phyloP scores from a whole-genome alignment of 2,113 vertebrate species.

The Lepus timidus region DNA sequence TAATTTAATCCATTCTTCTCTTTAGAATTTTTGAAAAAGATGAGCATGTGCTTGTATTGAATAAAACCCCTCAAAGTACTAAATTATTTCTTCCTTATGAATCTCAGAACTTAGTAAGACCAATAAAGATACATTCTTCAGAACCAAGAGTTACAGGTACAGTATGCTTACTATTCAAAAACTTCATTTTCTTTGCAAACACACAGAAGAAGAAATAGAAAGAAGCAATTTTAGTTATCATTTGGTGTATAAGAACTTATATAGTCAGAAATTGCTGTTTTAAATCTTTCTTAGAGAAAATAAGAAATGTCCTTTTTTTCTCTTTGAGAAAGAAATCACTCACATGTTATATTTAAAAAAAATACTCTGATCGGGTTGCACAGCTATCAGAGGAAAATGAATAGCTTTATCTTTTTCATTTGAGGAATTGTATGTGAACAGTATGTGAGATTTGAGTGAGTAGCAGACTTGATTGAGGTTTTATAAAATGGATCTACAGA shows the following conservation, averaged over 20 bases:
- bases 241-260: not conserved
- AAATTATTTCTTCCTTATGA: slow-evolving; percentile 74
- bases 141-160: slow-evolving; percentile 83
- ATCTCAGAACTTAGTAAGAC: slow-evolving; percentile 79
- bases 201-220: slow-evolving; percentile 10
- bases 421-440: slow-evolving; percentile 43
- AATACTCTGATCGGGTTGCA: not conserved
- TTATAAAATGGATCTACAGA: not conserved
- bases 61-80: slow-evolving; percentile 76
- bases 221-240: slow-evolving; percentile 34
- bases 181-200: slow-evolving; percentile 50
- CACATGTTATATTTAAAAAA: not conserved
- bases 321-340: slow-evolving; percentile 27
- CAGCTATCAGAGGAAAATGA: not conserved
- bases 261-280: not conserved
- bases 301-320: slow-evolving; percentile 29
- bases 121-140: slow-evolving; percentile 74
- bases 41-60: slow-evolving; percentile 66
- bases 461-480: slow-evolving; percentile 34
- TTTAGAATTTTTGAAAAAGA: slow-evolving; percentile 83
- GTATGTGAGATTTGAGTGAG: slow-evolving; percentile 11
- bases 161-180: slow-evolving; percentile 70
- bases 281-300: slow-evolving; percentile 55
- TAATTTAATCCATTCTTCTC: slow-evolving; percentile 62
- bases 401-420: slow-evolving; percentile 41